phyloP scores from a whole-genome alignment of 2,888 invertebrate species.

The Xylota sylvarum region DNA sequence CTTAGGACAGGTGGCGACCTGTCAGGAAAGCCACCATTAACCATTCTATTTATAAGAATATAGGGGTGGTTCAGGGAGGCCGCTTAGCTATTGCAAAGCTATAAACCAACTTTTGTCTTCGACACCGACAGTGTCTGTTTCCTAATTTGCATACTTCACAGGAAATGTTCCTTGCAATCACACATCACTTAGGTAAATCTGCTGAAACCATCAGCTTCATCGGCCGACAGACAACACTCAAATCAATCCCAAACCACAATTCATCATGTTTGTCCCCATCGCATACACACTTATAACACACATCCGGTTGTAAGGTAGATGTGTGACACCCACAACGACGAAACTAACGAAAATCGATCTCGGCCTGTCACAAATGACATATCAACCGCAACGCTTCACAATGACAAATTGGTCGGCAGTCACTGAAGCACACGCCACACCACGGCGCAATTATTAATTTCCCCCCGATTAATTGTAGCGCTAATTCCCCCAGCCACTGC shows the following conservation, averaged over 20 bases:
- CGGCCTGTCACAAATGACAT: constrained; percentile 69
- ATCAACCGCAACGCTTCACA: constrained; percentile 67
- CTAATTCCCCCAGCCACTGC: constrained; percentile 59
- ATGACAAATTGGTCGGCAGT: constrained; percentile 71
- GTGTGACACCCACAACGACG: constrained; percentile 54
- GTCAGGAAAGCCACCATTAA: too few species aligned
- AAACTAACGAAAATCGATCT: constrained; percentile 63
- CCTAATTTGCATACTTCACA: constrained; percentile 16
- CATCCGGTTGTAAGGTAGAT: constrained; percentile 61
- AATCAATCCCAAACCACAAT: constrained; percentile 46
- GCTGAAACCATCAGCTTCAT: constrained; percentile 40
- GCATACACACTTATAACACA: constrained; percentile 15
- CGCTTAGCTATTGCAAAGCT: too few species aligned
- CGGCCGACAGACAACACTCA: constrained; percentile 3
- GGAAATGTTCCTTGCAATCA: constrained; percentile 13
- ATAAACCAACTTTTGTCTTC: too few species aligned
- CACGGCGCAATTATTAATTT: constrained; percentile 69
- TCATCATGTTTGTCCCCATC: constrained; percentile 41
- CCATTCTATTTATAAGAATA: too few species aligned
- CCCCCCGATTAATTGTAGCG: constrained; percentile 72
- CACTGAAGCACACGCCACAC: constrained; percentile 43
- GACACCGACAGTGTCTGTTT: too few species aligned
- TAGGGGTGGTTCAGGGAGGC: too few species aligned
- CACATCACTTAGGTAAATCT: constrained; percentile 20
- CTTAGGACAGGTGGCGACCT: too few species aligned